These are phyloP conservation scores for Cladorhizidae sp. DNA, from an alignment of 37 sponge, comb jelly and placozoan genomes.

Conservation along the genomic window DNA sequence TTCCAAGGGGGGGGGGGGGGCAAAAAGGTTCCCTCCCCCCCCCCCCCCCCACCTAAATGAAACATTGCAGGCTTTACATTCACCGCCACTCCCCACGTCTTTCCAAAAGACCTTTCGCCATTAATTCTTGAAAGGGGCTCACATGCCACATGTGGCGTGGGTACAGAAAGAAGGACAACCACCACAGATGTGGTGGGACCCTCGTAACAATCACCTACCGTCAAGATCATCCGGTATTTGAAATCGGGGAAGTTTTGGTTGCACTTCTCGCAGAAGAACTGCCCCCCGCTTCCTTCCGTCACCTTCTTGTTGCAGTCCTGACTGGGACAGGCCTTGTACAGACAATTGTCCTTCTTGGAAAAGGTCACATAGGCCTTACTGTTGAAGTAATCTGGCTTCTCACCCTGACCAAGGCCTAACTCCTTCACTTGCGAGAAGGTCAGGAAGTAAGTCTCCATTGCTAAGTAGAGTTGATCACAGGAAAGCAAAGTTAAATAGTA, in stretches of 20 bases:
- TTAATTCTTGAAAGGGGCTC: no score
- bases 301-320: slow-evolving; percentile 92
- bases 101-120: no score
- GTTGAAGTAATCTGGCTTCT: slow-evolving; percentile 84
- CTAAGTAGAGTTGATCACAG: background rate
- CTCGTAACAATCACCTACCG: no score
- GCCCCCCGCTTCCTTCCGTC: slow-evolving; percentile 40
- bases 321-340: slow-evolving; percentile 85
- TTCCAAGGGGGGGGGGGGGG: no score
- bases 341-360: slow-evolving; percentile 79
- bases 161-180: no score
- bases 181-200: no score
- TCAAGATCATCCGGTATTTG: slow-evolving; percentile 82
- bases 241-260: slow-evolving; percentile 76
- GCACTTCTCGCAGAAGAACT: slow-evolving; percentile 91
- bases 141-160: no score
- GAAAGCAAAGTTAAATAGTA: no score
- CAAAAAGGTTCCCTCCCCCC: no score
- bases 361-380: slow-evolving; percentile 60
- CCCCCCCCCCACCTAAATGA: no score
- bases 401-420: slow-evolving; percentile 70
- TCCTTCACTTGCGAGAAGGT: slow-evolving; percentile 64
- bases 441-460: slow-evolving; percentile 13
- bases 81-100: no score
- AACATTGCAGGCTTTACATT: no score